Evolutionary conservation across 1,140 invertebrate species (phyloP).

Genomic region (Chironomus striatipennis): DNA sequence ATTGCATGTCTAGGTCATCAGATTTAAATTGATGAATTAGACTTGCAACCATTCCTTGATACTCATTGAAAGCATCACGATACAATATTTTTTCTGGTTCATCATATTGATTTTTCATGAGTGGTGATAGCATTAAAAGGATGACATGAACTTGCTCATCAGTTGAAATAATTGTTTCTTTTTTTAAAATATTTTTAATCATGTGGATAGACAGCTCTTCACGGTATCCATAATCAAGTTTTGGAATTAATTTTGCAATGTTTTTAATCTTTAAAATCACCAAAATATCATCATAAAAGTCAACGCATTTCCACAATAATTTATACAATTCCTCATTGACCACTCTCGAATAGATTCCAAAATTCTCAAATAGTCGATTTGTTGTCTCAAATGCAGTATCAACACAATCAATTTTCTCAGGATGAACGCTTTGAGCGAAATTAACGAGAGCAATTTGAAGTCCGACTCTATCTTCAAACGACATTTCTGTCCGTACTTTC

Average conservation of each 20-base stretch:
- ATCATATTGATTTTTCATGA: slow-evolving; percentile 80
- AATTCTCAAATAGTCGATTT: slow-evolving; percentile 70
- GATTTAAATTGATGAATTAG: slow-evolving; percentile 86
- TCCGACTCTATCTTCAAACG: slow-evolving; percentile 91
- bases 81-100: slow-evolving; percentile 60
- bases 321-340: slow-evolving; percentile 79
- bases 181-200: slow-evolving; percentile 42
- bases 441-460: slow-evolving; percentile 93
- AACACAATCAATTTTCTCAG: slow-evolving; percentile 88
- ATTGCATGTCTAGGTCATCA: slow-evolving; percentile 85
- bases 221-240: slow-evolving; percentile 83
- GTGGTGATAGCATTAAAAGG: slow-evolving; percentile 69
- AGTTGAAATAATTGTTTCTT: slow-evolving; percentile 76
- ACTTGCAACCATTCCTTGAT: slow-evolving; percentile 82
- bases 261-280: slow-evolving; percentile 75
- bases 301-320: slow-evolving; percentile 41
- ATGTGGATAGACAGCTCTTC: slow-evolving; percentile 82
- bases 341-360: slow-evolving; percentile 69
- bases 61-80: slow-evolving; percentile 95
- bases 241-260: slow-evolving; percentile 75
- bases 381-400: slow-evolving; percentile 92
- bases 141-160: slow-evolving; percentile 76
- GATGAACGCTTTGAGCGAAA: slow-evolving; percentile 93
- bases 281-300: slow-evolving; percentile 89
- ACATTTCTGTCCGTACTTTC: slow-evolving; percentile 87